Evolutionary conservation across 2,888 invertebrate genomes (phyloP).

Genomic region (Epicampocera succincta): DNA sequence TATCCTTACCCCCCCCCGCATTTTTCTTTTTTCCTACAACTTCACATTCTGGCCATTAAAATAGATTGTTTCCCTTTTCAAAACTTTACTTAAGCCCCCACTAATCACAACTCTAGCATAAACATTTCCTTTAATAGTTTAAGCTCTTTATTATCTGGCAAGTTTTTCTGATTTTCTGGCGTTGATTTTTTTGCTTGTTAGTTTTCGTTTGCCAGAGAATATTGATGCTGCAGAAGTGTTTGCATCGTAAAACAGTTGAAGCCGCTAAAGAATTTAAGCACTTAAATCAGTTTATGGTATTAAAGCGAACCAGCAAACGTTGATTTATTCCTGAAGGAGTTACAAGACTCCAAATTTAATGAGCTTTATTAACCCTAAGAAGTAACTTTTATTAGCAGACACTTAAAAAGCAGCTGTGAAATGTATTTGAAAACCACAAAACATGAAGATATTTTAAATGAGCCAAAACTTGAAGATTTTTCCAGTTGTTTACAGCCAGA

Average conservation of each 20-base stretch:
- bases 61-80: constrained; percentile 40
- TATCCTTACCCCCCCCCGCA: too few species aligned
- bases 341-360: constrained; percentile 26
- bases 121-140: constrained; percentile 29
- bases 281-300: constrained; percentile 41
- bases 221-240: constrained; percentile 1
- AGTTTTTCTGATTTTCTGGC: constrained; percentile 1
- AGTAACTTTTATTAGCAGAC: neutral
- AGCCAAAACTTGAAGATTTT: too few species aligned
- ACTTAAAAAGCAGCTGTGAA: too few species aligned
- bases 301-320: constrained; percentile 28
- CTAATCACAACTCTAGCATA: constrained; percentile 18
- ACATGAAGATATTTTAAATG: too few species aligned
- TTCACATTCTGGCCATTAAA: constrained; percentile 34
- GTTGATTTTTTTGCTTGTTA: constrained; percentile 2
- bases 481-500: too few species aligned
- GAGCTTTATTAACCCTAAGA: constrained; percentile 32
- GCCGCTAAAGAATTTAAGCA: constrained; percentile 19
- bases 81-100: neutral
- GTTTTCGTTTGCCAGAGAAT: neutral
- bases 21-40: neutral
- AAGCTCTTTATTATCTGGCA: constrained; percentile 38
- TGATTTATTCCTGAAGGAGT: constrained; percentile 19
- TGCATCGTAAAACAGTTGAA: constrained; percentile 36
- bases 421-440: too few species aligned